phyloP scores from a whole-genome alignment of 23 tunicate species.

The Ascidia mentula region DNA sequence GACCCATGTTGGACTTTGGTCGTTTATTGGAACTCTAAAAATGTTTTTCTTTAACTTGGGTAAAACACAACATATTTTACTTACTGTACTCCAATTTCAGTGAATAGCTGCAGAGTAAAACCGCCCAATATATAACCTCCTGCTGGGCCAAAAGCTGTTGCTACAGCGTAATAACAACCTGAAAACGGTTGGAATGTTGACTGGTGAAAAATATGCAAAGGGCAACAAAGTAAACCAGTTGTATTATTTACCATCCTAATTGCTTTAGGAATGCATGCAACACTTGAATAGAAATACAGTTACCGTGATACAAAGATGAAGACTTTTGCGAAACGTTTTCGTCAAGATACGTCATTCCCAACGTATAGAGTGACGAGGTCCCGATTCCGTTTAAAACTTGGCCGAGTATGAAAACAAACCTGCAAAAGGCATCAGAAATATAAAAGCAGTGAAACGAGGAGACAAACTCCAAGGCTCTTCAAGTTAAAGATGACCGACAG shows the following conservation, averaged over 20 bases:
- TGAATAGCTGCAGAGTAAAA: conserved; percentile 27
- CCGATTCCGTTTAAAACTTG: conserved; percentile 53
- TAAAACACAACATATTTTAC: background rate
- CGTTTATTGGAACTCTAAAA: conserved; percentile 16
- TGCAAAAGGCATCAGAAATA: too few relatives aligned
- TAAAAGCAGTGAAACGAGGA: too few relatives aligned
- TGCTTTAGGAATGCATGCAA: too few relatives aligned
- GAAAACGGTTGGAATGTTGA: too few relatives aligned
- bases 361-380: conserved; percentile 36
- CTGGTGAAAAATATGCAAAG: too few relatives aligned
- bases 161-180: conserved; percentile 42
- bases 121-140: conserved; percentile 54
- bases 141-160: conserved; percentile 50
- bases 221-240: too few relatives aligned
- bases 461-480: too few relatives aligned
- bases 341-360: conserved; percentile 56
- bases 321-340: conserved; percentile 33
- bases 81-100: conserved; percentile 28
- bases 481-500: too few relatives aligned
- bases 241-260: too few relatives aligned
- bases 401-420: conserved; percentile 37
- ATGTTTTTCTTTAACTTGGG: background rate
- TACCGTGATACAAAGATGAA: conserved; percentile 41
- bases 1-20: conserved; percentile 35
- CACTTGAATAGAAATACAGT: too few relatives aligned